Base-by-base conservation (phyloP, 2,797 vertebrate genomes). In the Paratrypauchen microcephalus region DNA sequence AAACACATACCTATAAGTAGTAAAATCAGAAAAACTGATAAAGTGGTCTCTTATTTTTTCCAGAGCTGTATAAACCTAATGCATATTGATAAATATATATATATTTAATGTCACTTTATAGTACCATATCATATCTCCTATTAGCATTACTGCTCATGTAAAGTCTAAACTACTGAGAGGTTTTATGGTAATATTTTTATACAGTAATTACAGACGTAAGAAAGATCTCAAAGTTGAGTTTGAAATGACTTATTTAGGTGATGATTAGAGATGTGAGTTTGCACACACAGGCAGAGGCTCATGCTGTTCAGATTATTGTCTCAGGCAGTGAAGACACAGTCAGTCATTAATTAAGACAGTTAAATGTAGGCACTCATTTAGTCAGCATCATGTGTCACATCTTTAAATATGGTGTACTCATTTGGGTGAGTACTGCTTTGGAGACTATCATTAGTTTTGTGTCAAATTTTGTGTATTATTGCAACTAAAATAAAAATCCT, bases 191-290 rank as follows among this genome's bases (percentile, higher is more conserved):
- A 55, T 30, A 26, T 57, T 26, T 58, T 61, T 39, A 61, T 36
- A 39, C 8, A 11, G 12, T 79, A 56, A 56, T 47, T 63, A 59
- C 26, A 75, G 60, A 45, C 58, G 41, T 32, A 32, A 32, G 21
- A 30, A 19, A 7, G 28, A 55, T 5, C 12, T 45, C 13, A 45
- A 45, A 45, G 48, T 12, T 11, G 45, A 9, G 69, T 59, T 18
- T 55, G 5, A 41, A 36, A 12, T 16, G 6, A 71, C 77, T 75
- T 45, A n/a, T 58, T 65, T 52, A 72, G 47, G 75, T 61, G 1
- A 70, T 70, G 45, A 68, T 67, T 62, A 52, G 16, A 72, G 56
- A 54, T 75, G 64, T 68, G 32, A 67, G 69, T 24, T 48, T 68
- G 50, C 6, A 55, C 65, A 73, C 24, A 36, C 23, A 19, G 24